Percentiles rank a stretch among this genome's conserved stretches.
Evolutionary conservation across 2,797 vertebrate genomes (phyloP).

Genomic region (Myotis daubentonii): DNA sequence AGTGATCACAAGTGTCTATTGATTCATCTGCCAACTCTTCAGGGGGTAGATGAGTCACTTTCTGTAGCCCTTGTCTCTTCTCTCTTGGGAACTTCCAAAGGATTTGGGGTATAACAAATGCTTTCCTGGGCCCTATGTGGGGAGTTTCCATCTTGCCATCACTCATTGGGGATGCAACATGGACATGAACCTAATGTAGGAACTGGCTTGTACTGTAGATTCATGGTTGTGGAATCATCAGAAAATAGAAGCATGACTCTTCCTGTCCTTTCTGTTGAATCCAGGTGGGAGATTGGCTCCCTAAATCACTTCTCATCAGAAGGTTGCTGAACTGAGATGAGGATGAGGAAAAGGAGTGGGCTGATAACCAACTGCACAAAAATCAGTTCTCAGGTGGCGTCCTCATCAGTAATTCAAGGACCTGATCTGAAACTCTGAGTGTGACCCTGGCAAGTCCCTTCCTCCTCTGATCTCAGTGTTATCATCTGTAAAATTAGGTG

Average conservation of each 20-base stretch:
- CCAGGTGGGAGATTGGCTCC: not conserved
- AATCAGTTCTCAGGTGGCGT: not conserved
- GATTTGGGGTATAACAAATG: not conserved
- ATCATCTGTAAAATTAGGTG: conserved; percentile 35
- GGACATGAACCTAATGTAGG: not conserved
- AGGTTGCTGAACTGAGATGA: not conserved
- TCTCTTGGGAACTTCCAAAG: not conserved
- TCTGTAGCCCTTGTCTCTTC: not conserved
- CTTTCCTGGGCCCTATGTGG: not conserved
- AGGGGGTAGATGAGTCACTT: not conserved
- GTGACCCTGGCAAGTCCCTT: not conserved
- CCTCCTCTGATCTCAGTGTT: not conserved
- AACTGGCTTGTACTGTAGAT: not conserved
- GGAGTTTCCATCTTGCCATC: not conserved
- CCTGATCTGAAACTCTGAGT: not conserved
- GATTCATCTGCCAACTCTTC: conserved; percentile 26
- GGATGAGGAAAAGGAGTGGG: not conserved
- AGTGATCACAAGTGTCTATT: not conserved
- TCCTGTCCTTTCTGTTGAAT: not conserved
- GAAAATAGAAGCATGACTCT: not conserved
- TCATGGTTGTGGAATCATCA: not conserved
- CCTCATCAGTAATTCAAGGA: not conserved
- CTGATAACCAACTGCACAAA: not conserved
- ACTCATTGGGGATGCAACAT: not conserved
- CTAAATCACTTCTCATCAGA: not conserved